Evolutionary conservation across 1,140 invertebrate species (phyloP).

Genomic region (Ctenoplectra terminalis): DNA sequence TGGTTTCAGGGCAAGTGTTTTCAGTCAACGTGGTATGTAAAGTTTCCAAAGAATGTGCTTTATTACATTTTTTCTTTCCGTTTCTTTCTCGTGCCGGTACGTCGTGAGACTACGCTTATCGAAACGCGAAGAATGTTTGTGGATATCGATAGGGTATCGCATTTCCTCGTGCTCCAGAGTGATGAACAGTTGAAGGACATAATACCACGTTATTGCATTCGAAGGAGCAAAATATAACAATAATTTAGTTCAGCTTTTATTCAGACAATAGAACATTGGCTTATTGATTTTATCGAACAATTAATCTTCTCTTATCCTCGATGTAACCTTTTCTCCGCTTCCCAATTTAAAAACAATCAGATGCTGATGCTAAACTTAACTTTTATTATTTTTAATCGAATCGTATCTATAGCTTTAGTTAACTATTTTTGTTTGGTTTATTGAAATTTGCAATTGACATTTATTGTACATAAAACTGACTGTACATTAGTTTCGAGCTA

Average conservation of each 20-base stretch:
- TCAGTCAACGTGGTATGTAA: slow-evolving; percentile 23
- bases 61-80: slow-evolving; percentile 30
- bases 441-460: no score
- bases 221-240: not conserved
- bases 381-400: not conserved
- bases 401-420: no score
- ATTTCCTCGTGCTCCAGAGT: not conserved
- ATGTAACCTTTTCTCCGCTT: not conserved
- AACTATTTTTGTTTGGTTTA: no score
- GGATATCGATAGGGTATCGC: slow-evolving; percentile 5
- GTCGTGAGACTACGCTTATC: not conserved
- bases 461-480: no score
- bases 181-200: not conserved
- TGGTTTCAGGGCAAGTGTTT: slow-evolving; percentile 43
- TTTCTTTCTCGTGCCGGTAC: not conserved
- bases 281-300: no score
- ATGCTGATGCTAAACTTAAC: no score
- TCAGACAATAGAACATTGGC: no score
- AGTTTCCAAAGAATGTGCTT: slow-evolving; percentile 44
- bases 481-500: no score
- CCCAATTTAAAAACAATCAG: no score
- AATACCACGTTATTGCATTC: not conserved
- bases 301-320: not conserved
- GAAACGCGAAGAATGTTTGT: slow-evolving; percentile 3
- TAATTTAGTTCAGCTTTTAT: no score